Conservation (phyloP, 2,113 vertebrate species). For the Vanacampus margaritifer region DNA sequence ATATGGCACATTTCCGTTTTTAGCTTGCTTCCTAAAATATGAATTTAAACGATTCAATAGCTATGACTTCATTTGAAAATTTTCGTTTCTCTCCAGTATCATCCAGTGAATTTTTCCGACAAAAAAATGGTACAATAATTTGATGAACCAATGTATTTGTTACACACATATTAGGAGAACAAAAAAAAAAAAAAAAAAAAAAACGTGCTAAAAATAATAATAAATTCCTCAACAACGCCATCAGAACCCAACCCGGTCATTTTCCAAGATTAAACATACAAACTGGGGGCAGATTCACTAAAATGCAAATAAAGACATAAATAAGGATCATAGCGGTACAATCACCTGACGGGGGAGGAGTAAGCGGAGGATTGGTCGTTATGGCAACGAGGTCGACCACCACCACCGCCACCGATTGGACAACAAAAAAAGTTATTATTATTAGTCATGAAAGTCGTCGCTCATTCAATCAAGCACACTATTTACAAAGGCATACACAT, state of each 20-base stretch:
- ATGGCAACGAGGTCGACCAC: slow-evolving; percentile 13
- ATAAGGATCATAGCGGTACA: not conserved
- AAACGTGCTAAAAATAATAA: not conserved
- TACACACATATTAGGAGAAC: not conserved
- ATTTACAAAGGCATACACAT: slow-evolving; percentile 67
- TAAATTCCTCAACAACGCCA: not conserved
- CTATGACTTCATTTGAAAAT: not conserved
- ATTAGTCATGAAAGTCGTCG: slow-evolving; percentile 51
- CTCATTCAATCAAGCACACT: slow-evolving; percentile 53
- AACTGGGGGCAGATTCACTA: not conserved
- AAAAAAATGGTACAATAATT: not conserved
- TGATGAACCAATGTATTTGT: not conserved
- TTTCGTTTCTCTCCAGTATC: not conserved
- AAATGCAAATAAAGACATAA: slow-evolving; percentile 6
- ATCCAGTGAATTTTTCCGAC: not conserved
- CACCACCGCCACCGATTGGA: slow-evolving; percentile 14
- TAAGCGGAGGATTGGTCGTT: not conserved
- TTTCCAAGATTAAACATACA: slow-evolving; percentile 9
- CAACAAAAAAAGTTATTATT: slow-evolving; percentile 19
- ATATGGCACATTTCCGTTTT: too few species aligned
- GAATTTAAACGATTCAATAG: too few species aligned
- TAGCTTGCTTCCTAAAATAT: not conserved
- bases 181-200: not conserved
- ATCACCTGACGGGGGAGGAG: slow-evolving; percentile 3
- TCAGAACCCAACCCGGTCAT: slow-evolving; percentile 6